phyloP scores from a whole-genome alignment of 1,140 invertebrate species.

The Polypedilum vanderplanki region DNA sequence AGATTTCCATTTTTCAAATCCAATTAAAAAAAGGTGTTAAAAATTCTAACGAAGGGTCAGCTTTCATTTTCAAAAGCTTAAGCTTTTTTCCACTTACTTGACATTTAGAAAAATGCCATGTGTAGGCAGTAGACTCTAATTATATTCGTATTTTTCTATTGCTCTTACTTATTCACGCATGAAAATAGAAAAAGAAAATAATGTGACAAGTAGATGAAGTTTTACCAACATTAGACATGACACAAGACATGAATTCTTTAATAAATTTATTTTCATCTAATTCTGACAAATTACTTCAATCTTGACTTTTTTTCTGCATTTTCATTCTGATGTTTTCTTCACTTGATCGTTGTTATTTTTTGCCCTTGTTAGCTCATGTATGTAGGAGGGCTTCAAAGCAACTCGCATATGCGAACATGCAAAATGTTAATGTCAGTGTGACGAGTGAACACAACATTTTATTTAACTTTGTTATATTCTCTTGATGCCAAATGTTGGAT shows the following conservation, averaged over 20 bases:
- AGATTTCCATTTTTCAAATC: no score
- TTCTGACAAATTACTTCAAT: constrained; percentile 1
- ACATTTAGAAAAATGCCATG: no score
- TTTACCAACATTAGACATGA: constrained; percentile 6
- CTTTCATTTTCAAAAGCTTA: no score
- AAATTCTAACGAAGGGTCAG: no score
- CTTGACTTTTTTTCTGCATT: background rate
- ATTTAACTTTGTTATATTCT: constrained; percentile 8
- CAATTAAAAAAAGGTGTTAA: no score
- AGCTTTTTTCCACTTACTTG: no score
- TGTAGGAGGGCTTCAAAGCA: background rate
- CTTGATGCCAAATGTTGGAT: background rate
- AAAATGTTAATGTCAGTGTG: constrained; percentile 6
- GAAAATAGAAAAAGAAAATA: no score
- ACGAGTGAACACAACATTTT: background rate
- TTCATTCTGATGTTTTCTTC: background rate
- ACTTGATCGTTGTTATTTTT: no score
- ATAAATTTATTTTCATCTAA: constrained; percentile 15
- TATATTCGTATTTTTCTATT: no score
- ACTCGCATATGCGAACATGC: constrained; percentile 2
- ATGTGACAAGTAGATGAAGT: no score
- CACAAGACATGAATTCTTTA: background rate
- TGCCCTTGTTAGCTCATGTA: background rate
- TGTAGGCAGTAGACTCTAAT: no score
- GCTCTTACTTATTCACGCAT: no score